Percentiles rank a stretch among this genome's conserved stretches.
Evolutionary conservation across 2,113 vertebrate genomes (phyloP).

Genomic region (Probosciger aterrimus): DNA sequence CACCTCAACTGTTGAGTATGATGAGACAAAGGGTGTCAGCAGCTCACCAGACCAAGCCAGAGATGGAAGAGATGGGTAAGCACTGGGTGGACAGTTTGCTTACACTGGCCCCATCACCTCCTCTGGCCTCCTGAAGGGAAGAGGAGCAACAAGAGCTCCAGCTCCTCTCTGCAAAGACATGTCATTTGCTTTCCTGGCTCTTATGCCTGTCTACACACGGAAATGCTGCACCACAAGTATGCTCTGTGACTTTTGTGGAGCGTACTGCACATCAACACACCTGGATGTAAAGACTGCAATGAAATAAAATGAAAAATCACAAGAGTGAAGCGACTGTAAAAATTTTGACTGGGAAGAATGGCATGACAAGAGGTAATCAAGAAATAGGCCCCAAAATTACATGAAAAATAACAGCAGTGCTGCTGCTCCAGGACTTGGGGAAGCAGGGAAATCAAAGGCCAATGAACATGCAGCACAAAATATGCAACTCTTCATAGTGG

Average conservation of each 20-base stretch:
- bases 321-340: not conserved
- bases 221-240: not conserved
- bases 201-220: not conserved
- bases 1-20: not conserved
- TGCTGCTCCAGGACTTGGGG: not conserved
- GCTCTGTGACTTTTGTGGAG: not conserved
- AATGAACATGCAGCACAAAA: not conserved
- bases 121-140: not conserved
- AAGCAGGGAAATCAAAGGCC: not conserved
- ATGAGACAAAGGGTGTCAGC: not conserved
- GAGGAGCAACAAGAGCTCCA: not conserved
- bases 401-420: not conserved
- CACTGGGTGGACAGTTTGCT: not conserved
- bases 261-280: not conserved
- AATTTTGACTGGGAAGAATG: not conserved
- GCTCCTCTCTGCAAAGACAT: not conserved
- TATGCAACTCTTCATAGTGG: not conserved
- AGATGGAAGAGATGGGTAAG: not conserved
- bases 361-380: not conserved
- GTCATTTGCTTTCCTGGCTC: not conserved
- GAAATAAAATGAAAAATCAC: not conserved
- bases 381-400: not conserved
- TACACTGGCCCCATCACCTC: not conserved
- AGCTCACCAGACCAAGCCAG: not conserved
- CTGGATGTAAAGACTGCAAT: not conserved